Percentiles rank a stretch among this genome's conserved stretches.
Conservation (phyloP, 2,797 vertebrate genomes). For the Poecilia wingei region DNA sequence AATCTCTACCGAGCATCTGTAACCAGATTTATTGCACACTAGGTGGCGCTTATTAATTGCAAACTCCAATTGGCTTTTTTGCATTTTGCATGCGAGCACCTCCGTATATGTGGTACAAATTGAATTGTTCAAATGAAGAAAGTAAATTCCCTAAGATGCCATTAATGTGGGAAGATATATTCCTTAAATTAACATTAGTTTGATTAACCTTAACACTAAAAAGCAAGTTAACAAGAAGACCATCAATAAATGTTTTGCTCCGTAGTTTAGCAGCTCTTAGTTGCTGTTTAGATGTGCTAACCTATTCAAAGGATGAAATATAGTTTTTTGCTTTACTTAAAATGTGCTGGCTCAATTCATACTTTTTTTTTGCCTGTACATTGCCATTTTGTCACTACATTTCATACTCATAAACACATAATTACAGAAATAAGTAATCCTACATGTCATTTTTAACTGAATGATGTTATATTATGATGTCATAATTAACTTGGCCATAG, state of each 20-base stretch:
- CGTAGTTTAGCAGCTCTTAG: not conserved
- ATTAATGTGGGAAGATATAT: not conserved
- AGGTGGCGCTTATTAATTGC: conserved; percentile 1
- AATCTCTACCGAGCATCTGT: not conserved
- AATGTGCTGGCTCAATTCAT: not conserved
- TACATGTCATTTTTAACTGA: not conserved
- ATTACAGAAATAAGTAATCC: not conserved
- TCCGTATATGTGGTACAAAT: not conserved
- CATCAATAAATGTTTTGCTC: not conserved
- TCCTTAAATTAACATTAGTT: not conserved
- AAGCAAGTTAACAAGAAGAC: not conserved
- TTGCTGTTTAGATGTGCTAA: not conserved
- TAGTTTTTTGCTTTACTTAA: not conserved
- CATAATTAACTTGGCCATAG: not conserved
- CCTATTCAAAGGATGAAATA: not conserved
- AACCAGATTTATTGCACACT: not conserved
- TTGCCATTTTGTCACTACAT: not conserved
- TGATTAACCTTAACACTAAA: not conserved
- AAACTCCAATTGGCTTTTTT: conserved; percentile 1
- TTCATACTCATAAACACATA: not conserved
- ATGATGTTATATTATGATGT: not conserved
- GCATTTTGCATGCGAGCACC: not conserved
- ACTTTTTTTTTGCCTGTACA: not conserved
- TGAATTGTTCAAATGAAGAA: not conserved
- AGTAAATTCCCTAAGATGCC: not conserved